Evolutionary conservation across 2,113 vertebrate species (phyloP).

Genomic region (Caranx ignobilis): DNA sequence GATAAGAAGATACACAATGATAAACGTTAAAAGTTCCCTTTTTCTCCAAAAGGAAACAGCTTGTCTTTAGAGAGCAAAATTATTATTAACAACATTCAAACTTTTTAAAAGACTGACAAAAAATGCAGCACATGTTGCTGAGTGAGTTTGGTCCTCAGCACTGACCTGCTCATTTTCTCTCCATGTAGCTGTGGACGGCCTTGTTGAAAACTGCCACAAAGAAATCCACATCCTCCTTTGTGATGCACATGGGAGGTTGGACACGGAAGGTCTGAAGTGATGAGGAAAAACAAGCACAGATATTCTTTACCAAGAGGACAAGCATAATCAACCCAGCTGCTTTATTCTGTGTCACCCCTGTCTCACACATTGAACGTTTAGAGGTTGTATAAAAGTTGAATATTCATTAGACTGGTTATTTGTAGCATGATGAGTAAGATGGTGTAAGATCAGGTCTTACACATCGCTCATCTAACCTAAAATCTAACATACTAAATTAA

Average conservation of each 20-base stretch:
- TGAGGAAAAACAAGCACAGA: neutral
- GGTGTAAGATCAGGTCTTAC: too few relatives aligned
- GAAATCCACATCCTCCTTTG: constrained; percentile 89
- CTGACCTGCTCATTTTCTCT: constrained; percentile 69
- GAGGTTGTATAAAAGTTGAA: neutral
- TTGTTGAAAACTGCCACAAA: constrained; percentile 88
- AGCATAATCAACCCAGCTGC: neutral
- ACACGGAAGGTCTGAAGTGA: constrained; percentile 90
- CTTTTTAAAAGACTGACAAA: neutral
- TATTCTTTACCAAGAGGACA: neutral
- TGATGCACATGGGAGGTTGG: constrained; percentile 93
- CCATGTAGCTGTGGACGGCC: constrained; percentile 84
- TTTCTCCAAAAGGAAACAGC: neutral
- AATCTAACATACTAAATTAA: too few relatives aligned
- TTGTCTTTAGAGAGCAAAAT: too few relatives aligned
- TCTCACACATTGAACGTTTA: neutral
- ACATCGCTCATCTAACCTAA: too few relatives aligned
- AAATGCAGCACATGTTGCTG: neutral
- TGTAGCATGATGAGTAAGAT: too few relatives aligned
- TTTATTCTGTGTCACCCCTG: neutral
- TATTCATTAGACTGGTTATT: neutral
- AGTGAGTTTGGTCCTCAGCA: neutral
- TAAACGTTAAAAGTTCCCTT: neutral
- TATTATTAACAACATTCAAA: too few relatives aligned
- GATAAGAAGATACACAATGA: neutral